These are phyloP conservation scores for Germaria angustata DNA, from an alignment of 2,888 invertebrate genomes.

Conservation along the genomic window DNA sequence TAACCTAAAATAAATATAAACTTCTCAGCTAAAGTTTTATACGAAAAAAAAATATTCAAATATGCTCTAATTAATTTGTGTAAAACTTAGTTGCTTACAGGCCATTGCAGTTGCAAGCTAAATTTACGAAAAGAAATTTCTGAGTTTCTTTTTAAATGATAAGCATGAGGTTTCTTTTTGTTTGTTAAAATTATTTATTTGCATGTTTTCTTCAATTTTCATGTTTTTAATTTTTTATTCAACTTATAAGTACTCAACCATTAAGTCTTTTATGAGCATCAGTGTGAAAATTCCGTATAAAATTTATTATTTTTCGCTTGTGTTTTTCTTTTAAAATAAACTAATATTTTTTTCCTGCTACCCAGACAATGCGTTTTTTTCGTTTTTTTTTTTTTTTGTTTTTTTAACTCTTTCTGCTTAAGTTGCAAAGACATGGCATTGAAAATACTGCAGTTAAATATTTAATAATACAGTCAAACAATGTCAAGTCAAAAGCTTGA, in stretches of 20 bases:
- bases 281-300: constrained; percentile 53
- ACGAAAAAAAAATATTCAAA: constrained; percentile 38
- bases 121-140: background rate
- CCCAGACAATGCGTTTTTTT: constrained; percentile 37
- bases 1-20: too few relatives aligned
- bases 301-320: constrained; percentile 35
- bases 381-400: too few relatives aligned
- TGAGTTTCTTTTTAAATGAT: constrained; percentile 13
- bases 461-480: constrained; percentile 51
- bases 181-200: constrained; percentile 6
- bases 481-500: constrained; percentile 61
- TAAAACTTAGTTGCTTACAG: constrained; percentile 39
- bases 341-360: constrained; percentile 35
- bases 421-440: constrained; percentile 42
- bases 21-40: too few relatives aligned
- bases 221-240: constrained; percentile 14
- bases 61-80: constrained; percentile 57
- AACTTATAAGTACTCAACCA: constrained; percentile 42
- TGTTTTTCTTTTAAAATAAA: constrained; percentile 31
- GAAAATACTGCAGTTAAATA: constrained; percentile 37
- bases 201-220: background rate
- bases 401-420: background rate
- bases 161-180: constrained; percentile 25
- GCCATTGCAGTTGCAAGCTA: background rate
- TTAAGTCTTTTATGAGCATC: constrained; percentile 55